Percentiles rank a stretch among this genome's conserved stretches.
These are phyloP conservation scores for Brassicogethes aeneus DNA, from an alignment of 2,888 invertebrate genomes.

Conservation along the genomic window DNA sequence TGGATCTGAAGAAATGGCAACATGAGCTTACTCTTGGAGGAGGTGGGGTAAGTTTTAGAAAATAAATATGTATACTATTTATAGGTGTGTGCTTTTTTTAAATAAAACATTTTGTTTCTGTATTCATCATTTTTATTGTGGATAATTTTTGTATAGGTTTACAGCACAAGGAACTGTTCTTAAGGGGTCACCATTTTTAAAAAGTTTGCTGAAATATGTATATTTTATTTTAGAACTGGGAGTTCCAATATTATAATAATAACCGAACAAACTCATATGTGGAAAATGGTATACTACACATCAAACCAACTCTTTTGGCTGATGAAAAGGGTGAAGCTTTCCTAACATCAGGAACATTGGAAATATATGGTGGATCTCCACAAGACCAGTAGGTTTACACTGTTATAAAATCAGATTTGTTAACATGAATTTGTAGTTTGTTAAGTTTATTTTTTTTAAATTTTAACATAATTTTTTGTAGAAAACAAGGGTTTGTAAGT, in stretches of 20 bases:
- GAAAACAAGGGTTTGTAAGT: no score
- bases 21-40: constrained; percentile 57
- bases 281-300: constrained; percentile 47
- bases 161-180: no score
- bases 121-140: no score
- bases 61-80: no score
- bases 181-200: no score
- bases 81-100: constrained; percentile 24
- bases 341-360: constrained; percentile 44
- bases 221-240: constrained; percentile 50
- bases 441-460: no score
- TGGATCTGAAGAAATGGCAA: constrained; percentile 54
- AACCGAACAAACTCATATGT: constrained; percentile 57
- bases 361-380: constrained; percentile 51
- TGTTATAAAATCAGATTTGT: neutral
- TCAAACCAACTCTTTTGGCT: constrained; percentile 52
- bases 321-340: constrained; percentile 48
- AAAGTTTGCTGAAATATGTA: no score
- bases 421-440: no score
- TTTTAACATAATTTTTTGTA: no score
- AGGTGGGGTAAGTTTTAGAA: constrained; percentile 49
- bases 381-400: constrained; percentile 45
- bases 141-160: no score
- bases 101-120: neutral
- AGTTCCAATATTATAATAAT: constrained; percentile 62